Evolutionary conservation across 2,113 vertebrate species (phyloP).

Genomic region (Nesospiza acunhae): DNA sequence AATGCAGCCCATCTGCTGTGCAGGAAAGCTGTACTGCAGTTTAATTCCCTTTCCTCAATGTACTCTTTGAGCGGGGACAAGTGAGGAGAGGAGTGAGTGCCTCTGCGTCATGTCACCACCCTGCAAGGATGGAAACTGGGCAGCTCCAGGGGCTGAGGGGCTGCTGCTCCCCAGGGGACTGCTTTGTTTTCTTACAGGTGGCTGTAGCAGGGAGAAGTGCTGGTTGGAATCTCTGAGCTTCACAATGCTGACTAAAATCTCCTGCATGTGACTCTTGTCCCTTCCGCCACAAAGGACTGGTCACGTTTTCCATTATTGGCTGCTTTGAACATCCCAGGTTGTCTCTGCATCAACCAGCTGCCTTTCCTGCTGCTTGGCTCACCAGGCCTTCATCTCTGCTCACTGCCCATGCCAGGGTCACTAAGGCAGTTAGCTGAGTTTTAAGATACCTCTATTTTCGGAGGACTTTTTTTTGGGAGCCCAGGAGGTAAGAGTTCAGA

Average conservation of each 20-base stretch:
- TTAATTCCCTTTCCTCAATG: neutral
- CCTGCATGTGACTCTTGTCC: neutral
- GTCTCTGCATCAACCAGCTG: neutral
- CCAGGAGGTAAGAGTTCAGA: neutral
- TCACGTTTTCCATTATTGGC: neutral
- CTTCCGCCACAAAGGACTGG: neutral
- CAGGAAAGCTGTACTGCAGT: neutral
- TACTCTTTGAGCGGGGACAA: neutral
- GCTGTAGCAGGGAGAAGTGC: rapidly evolving
- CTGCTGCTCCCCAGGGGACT: neutral
- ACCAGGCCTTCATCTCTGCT: neutral
- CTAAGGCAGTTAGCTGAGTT: neutral
- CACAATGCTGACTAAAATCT: neutral
- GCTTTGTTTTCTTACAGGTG: neutral
- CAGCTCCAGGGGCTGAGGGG: neutral
- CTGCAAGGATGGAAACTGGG: neutral
- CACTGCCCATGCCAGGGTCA: rapidly evolving
- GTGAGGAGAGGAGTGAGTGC: neutral
- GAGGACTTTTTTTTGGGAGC: neutral
- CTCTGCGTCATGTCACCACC: neutral
- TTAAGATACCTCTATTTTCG: neutral
- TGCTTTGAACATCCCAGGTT: neutral
- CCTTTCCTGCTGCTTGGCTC: neutral
- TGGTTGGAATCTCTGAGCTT: neutral
- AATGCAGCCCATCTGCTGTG: rapidly evolving